Evolutionary conservation across 2,113 vertebrate genomes (phyloP).

Genomic region (Telmatochromis brichardi): DNA sequence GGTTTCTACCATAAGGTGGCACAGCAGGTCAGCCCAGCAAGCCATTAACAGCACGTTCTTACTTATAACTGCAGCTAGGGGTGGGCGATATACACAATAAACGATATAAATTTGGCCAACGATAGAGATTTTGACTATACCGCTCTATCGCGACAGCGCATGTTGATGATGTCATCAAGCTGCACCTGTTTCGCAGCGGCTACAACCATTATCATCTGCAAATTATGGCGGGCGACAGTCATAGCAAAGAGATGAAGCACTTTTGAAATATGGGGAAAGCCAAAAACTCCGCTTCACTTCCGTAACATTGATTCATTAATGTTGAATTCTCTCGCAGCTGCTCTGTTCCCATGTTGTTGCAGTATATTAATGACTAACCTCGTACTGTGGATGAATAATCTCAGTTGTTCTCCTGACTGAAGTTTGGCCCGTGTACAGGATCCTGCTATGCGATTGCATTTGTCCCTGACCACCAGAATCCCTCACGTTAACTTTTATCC

Average conservation of each 20-base stretch:
- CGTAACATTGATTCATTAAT: background rate
- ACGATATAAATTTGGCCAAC: background rate
- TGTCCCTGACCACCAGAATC: background rate
- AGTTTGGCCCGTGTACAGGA: rapidly evolving
- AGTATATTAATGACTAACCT: rapidly evolving
- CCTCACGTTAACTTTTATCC: background rate
- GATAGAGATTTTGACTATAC: background rate
- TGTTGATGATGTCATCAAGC: background rate
- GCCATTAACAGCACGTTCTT: background rate
- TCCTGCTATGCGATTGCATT: rapidly evolving
- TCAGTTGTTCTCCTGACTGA: background rate
- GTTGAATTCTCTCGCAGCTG: rapidly evolving
- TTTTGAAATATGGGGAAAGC: background rate
- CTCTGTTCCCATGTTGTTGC: rapidly evolving
- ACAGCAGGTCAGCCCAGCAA: background rate
- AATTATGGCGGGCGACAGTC: background rate
- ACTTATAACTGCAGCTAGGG: background rate
- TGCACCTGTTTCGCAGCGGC: rapidly evolving
- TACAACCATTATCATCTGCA: rapidly evolving
- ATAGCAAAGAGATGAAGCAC: background rate
- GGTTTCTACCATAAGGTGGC: background rate
- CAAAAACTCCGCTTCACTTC: background rate
- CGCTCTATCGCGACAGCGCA: rapidly evolving
- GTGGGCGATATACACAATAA: rapidly evolving
- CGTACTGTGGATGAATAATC: rapidly evolving